Evolutionary conservation across 2,797 vertebrate genomes (phyloP), one percentile per base, ranked within the genome.

Genomic region (Meda fulgida): DNA sequence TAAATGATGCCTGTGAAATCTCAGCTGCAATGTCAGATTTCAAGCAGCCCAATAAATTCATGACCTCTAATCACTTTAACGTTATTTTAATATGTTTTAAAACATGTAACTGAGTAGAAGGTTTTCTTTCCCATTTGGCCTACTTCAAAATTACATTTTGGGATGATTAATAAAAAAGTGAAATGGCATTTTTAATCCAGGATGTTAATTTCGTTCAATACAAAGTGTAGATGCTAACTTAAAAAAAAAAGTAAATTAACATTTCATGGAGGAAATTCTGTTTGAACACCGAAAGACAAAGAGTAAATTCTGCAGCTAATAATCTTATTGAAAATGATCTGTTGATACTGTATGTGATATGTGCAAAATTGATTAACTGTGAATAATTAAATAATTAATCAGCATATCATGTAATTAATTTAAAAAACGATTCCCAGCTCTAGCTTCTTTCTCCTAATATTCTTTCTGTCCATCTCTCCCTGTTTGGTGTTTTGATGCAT

Each of bases 111-210:
- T 34, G 5, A 75, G 63, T 14, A 19, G 63, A 63, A 43, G 14
- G 6, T 1, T 23, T 5, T 21, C 73, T 26, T 81, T 76, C 40
- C 63, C 4, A 26, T 72, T 18, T 34, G 71, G 86, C 78, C 34
- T 55, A 77, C 21, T 84, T 40, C 38, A 76, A 81, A 75, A 48
- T 82, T 14, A 85, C 21, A 46, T 7, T 75, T 76, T 70, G 60
- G 13, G 23, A 76, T 80, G 23, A 83, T 85, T 80, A 85, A 43
- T 63, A 13, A 48, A 70, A 71, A 71, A 71, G 75, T 43, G 84
- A 79, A 83, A 85, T 88, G 48, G 51, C 60, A 80, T 79, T 63
- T 87, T 72, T 69, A 85, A 83, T 73, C 75, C 69, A 40, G 40
- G 36, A 21, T 70, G 55, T 55, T 87, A 71, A 84, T 67, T 36